Percentiles rank a stretch among this genome's conserved stretches.
phyloP scores from a whole-genome alignment of 2,113 vertebrate genomes.

The Poecile atricapillus region DNA sequence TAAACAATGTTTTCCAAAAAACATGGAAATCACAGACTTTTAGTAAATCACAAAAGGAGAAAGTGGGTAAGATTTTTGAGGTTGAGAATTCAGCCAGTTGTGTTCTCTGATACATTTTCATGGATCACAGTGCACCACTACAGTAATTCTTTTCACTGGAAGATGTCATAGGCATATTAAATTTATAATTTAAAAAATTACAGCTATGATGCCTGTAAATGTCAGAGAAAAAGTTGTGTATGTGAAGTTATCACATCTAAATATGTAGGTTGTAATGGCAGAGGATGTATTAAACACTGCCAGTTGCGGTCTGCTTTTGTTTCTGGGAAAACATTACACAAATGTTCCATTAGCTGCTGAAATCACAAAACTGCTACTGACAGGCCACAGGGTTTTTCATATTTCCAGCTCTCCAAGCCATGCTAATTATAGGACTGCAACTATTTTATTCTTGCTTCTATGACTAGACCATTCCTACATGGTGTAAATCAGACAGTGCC shows the following conservation, averaged over 20 bases:
- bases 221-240: neutral
- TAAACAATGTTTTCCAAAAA: neutral
- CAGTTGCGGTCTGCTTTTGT: neutral
- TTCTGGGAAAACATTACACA: neutral
- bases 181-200: neutral
- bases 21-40: neutral
- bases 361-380: neutral
- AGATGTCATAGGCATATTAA: neutral
- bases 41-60: neutral
- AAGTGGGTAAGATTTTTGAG: neutral
- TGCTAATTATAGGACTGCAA: neutral
- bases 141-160: neutral
- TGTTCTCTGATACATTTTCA: neutral
- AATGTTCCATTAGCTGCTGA: neutral
- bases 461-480: neutral
- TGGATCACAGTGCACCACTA: neutral
- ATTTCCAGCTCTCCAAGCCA: neutral
- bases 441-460: neutral
- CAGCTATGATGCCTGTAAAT: neutral
- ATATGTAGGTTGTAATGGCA: rapidly evolving
- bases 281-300: neutral
- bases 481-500: neutral
- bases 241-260: neutral
- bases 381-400: neutral
- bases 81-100: neutral